Conservation (phyloP, 2,113 vertebrate genomes). For the Hemiscyllium ocellatum region DNA sequence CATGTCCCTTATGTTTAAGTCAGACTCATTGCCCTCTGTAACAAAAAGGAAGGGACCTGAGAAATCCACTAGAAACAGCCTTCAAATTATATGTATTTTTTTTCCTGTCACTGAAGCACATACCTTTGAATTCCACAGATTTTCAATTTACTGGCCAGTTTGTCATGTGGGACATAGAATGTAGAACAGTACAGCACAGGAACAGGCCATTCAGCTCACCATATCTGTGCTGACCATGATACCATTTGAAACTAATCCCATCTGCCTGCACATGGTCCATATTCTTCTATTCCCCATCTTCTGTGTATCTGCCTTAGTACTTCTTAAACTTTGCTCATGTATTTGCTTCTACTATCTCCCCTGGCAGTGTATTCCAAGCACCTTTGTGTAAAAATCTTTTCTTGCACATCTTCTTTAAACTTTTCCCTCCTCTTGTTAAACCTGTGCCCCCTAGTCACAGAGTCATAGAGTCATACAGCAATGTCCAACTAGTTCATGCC, state of each 20-base stretch:
- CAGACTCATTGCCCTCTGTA: too few species aligned
- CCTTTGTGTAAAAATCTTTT: neutral
- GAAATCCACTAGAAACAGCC: too few species aligned
- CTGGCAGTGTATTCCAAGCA: neutral
- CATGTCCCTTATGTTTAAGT: too few species aligned
- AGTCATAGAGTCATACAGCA: too few species aligned
- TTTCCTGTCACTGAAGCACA: too few species aligned
- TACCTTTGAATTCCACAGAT: too few species aligned
- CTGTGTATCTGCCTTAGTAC: neutral
- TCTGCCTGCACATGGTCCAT: neutral
- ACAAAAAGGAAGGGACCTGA: too few species aligned
- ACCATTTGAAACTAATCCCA: neutral
- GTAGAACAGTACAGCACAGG: neutral
- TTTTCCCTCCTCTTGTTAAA: neutral
- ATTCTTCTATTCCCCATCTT: neutral
- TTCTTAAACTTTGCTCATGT: neutral
- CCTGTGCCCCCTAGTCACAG: neutral
- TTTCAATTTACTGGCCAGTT: too few species aligned
- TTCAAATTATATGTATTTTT: too few species aligned
- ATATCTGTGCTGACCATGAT: neutral
- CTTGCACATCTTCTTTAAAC: neutral
- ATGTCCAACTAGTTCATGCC: too few species aligned
- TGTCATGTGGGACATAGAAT: too few species aligned
- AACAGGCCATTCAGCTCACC: too few species aligned
- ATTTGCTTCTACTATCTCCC: neutral